Conservation (phyloP, 2,797 vertebrate genomes). For the Chaetophractus vellerosus region DNA sequence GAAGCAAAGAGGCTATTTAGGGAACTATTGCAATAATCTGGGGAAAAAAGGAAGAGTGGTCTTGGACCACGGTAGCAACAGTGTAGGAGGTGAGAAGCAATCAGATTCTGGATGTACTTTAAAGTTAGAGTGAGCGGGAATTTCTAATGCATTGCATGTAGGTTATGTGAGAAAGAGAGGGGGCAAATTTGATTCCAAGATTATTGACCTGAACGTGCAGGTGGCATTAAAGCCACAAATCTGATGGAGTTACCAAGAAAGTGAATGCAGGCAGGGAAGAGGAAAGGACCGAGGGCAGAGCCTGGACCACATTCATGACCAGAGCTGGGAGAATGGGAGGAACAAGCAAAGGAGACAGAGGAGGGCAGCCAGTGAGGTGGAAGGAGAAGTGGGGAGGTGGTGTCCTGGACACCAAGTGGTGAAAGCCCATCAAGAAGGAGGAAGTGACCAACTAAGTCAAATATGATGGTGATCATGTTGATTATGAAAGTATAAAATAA, state of each 20-base stretch:
- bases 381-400: not conserved
- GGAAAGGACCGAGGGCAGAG: too few species aligned
- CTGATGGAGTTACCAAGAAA: too few species aligned
- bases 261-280: not conserved
- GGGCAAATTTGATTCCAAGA: not conserved
- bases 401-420: not conserved
- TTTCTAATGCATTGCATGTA: not conserved
- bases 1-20: not conserved
- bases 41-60: not conserved
- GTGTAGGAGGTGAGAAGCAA: too few species aligned
- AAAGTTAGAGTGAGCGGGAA: not conserved
- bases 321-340: not conserved
- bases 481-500: not conserved
- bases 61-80: too few species aligned
- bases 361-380: too few species aligned
- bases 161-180: not conserved
- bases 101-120: not conserved
- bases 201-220: not conserved
- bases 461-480: not conserved
- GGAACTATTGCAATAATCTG: too few species aligned
- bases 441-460: not conserved
- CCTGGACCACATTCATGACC: fast-evolving
- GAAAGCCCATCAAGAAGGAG: fast-evolving
- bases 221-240: not conserved
- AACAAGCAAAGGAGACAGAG: not conserved